These are phyloP conservation scores for Troglohyphantes excavatus DNA, from an alignment of 2,888 invertebrate species.

Conservation along the genomic window DNA sequence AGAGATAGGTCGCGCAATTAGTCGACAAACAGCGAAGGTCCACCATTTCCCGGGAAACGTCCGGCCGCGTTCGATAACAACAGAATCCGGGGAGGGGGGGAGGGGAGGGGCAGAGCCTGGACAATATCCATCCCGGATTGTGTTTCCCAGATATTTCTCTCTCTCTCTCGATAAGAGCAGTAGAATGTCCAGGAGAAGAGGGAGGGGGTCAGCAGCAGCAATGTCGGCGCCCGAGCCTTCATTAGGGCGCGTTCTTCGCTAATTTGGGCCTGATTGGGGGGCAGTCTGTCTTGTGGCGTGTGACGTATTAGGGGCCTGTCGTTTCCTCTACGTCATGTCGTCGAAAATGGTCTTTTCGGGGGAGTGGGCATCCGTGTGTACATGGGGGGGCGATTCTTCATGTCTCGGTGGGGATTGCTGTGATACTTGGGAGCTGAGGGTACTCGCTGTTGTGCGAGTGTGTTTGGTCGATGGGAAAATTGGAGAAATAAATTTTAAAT, in stretches of 20 bases:
- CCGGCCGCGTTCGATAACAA: constrained; percentile 68
- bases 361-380: constrained; percentile 31
- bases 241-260: constrained; percentile 73
- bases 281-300: constrained; percentile 72
- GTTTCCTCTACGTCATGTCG: constrained; percentile 44
- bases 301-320: constrained; percentile 60
- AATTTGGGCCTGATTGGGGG: constrained; percentile 72
- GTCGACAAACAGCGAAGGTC: constrained; percentile 64
- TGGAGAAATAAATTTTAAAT: background rate
- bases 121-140: constrained; percentile 71
- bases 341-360: background rate
- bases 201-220: background rate
- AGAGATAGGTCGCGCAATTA: constrained; percentile 74
- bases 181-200: constrained; percentile 14
- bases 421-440: background rate
- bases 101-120: constrained; percentile 36
- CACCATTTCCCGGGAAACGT: constrained; percentile 70
- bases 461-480: background rate
- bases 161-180: constrained; percentile 65
- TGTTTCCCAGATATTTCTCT: constrained; percentile 67
- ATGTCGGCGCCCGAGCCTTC: constrained; percentile 58
- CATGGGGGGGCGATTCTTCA: constrained; percentile 16
- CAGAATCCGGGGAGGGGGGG: constrained; percentile 34
- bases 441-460: background rate
- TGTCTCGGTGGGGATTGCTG: constrained; percentile 3